phyloP scores from a whole-genome alignment of 2,888 invertebrate species.

The Stramonita haemastoma region DNA sequence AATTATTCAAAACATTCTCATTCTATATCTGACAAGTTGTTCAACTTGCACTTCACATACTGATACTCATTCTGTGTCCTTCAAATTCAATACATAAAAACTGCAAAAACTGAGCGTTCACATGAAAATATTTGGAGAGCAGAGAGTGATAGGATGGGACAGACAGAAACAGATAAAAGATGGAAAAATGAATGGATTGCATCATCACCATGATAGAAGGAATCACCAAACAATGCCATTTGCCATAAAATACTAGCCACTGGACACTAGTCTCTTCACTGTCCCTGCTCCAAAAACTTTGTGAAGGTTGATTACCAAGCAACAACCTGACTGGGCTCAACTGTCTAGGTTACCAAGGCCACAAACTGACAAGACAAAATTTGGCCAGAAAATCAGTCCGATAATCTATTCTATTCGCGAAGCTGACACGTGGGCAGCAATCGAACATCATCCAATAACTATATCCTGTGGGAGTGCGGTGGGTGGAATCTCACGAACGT shows the following conservation, averaged over 20 bases:
- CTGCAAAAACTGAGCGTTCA: not conserved
- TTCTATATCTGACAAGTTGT: too few relatives aligned
- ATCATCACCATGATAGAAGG: conserved; percentile 34
- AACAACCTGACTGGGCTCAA: not conserved
- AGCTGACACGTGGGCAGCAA: conserved; percentile 45
- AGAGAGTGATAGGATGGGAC: not conserved
- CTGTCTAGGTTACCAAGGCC: not conserved
- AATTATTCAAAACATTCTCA: too few relatives aligned
- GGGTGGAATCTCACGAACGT: conserved; percentile 33
- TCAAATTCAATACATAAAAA: too few relatives aligned
- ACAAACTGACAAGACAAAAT: not conserved
- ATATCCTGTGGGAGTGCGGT: conserved; percentile 27
- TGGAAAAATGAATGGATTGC: conserved; percentile 7
- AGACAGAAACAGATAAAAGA: not conserved
- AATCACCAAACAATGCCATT: conserved; percentile 13
- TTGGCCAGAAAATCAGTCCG: not conserved
- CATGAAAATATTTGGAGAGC: not conserved
- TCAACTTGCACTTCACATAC: too few relatives aligned
- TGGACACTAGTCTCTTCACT: not conserved
- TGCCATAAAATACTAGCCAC: not conserved
- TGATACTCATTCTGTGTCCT: too few relatives aligned
- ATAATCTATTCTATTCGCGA: conserved; percentile 24
- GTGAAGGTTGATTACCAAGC: not conserved
- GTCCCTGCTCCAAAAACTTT: not conserved
- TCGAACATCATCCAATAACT: conserved; percentile 35